Conservation (phyloP, 2,113 vertebrate genomes). For the Phrynosoma blainvillii region DNA sequence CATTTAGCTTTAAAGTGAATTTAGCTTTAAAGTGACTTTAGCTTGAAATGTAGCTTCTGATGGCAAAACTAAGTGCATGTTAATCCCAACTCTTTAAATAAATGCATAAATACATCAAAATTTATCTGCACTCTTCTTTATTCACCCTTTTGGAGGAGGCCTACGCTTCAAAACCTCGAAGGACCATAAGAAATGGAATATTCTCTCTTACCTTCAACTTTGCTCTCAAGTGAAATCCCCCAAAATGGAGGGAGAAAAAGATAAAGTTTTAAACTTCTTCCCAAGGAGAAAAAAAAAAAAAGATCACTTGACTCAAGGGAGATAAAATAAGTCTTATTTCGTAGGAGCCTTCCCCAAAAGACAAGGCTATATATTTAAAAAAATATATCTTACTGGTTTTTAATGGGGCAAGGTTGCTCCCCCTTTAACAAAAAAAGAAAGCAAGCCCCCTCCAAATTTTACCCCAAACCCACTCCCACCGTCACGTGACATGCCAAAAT, state of each 20-base stretch:
- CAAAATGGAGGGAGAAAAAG: too few species aligned
- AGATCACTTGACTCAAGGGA: background rate
- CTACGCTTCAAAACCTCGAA: too few species aligned
- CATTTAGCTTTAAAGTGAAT: too few species aligned
- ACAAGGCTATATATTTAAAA: constrained; percentile 65
- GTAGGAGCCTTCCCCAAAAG: constrained; percentile 16
- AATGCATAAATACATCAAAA: too few species aligned
- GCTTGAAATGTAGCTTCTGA: too few species aligned
- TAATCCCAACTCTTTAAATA: too few species aligned
- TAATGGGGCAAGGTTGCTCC: constrained; percentile 74
- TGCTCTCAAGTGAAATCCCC: background rate
- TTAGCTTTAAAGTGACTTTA: too few species aligned
- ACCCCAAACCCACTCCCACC: constrained; percentile 84
- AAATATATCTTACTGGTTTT: constrained; percentile 46
- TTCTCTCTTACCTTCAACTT: constrained; percentile 29
- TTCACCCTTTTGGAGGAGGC: too few species aligned
- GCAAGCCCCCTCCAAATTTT: constrained; percentile 74
- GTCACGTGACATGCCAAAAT: constrained; percentile 84
- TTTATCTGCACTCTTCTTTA: too few species aligned
- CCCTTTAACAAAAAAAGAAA: constrained; percentile 32
- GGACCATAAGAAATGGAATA: background rate
- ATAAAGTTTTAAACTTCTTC: background rate
- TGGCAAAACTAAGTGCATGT: too few species aligned
- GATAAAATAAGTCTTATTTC: background rate
- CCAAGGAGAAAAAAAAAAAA: too few species aligned